phyloP scores from a whole-genome alignment of 2,113 vertebrate genomes.

The Istiophorus platypterus region DNA sequence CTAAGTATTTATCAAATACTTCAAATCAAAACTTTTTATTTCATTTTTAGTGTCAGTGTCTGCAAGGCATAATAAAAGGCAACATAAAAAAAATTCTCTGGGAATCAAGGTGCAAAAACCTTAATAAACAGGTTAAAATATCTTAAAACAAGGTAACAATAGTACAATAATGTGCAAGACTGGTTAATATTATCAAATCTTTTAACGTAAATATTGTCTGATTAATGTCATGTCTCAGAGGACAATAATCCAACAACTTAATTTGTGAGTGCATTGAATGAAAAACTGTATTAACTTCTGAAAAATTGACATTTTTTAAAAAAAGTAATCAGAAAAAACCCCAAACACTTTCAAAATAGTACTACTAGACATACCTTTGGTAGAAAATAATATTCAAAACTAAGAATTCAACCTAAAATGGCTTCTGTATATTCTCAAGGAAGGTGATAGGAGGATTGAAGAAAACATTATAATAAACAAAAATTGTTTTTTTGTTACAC shows the following conservation, averaged over 20 bases:
- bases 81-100: too few relatives aligned
- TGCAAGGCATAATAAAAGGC: too few relatives aligned
- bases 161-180: too few relatives aligned
- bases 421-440: not conserved
- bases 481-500: not conserved
- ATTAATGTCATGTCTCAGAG: not conserved
- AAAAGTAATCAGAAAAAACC: too few relatives aligned
- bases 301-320: too few relatives aligned
- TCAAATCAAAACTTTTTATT: too few relatives aligned
- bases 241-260: not conserved
- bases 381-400: not conserved
- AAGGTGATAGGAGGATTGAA: not conserved
- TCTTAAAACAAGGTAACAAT: too few relatives aligned
- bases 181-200: not conserved
- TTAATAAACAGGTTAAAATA: too few relatives aligned
- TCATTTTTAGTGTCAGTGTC: too few relatives aligned
- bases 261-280: not conserved
- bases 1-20: not conserved
- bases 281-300: not conserved
- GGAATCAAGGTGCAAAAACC: too few relatives aligned
- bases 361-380: too few relatives aligned
- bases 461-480: not conserved
- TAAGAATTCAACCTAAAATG: not conserved
- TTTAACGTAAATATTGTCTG: not conserved
- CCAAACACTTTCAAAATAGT: too few relatives aligned